These are phyloP conservation scores for Catagonus wagneri DNA, from an alignment of 2,113 vertebrate species.

Conservation along the genomic window DNA sequence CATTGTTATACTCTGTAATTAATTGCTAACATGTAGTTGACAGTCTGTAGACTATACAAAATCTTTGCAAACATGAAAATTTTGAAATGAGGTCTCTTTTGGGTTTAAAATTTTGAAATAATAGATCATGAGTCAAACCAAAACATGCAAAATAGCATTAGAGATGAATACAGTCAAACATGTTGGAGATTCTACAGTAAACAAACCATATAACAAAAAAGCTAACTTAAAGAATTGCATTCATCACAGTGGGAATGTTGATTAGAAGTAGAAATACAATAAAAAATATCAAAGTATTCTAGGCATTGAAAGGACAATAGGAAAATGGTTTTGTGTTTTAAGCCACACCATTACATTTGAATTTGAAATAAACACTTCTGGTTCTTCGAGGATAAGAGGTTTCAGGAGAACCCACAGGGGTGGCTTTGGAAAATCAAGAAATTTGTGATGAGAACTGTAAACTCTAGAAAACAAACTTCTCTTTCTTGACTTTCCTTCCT, in stretches of 20 bases:
- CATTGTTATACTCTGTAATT: background rate
- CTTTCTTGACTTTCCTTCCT: background rate
- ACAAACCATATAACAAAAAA: background rate
- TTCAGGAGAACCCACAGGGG: background rate
- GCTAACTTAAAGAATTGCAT: background rate
- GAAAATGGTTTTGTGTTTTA: background rate
- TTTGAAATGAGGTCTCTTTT: background rate
- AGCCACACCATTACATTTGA: background rate
- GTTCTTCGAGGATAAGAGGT: background rate
- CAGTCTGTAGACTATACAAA: background rate
- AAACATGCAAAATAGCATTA: background rate
- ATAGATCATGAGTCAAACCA: background rate
- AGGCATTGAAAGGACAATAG: background rate
- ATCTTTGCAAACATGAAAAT: background rate
- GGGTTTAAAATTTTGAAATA: background rate
- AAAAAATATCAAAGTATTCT: background rate
- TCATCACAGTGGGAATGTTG: background rate
- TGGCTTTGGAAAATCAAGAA: background rate
- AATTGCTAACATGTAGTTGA: background rate
- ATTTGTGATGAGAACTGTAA: background rate
- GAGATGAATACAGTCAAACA: background rate
- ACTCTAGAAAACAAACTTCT: background rate
- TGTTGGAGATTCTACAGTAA: background rate
- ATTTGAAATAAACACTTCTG: background rate
- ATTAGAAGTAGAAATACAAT: background rate